Base-by-base conservation (phyloP, 2,113 vertebrate species). In the Anarrhichthys ocellatus region DNA sequence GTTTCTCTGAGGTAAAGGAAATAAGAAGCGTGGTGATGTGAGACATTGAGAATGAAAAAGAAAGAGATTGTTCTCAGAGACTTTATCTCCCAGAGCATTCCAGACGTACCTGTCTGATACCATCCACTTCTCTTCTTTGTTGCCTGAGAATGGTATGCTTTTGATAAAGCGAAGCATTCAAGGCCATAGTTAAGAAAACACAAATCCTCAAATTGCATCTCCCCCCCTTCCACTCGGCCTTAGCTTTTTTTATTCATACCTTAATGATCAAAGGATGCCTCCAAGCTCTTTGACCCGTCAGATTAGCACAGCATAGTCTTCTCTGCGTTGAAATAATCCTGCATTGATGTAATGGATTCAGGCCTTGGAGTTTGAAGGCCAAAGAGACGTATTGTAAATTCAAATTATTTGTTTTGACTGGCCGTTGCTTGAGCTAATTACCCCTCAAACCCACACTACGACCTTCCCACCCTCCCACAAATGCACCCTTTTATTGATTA, bases 61-160 rank as follows among this genome's bases (percentile, higher is more conserved):
- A 46, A 29, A 22, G n/a, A 67, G 59, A 69, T 15, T 13, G 14
- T 72, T 86, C 42, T n/a, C 22, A 58, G 32, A 67, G 42, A 56
- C 63, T 29, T 65, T 13, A 72, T 83, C 80, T 82, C 56, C 48
- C 76, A 56, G 18, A 65, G 65, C 80, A 77, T 85, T 90, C 84
- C 76, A 78, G 54, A 14, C 50, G 0, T 87, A 76, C 77, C 85
- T 70, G 74, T 78, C 69, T 76, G 65, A 76, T 42, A 24, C 82
- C 61, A 2, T 73, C 63, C 61, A 54, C 40, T 42, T 38, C 36
- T 78, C 34, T 9, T 71, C 73, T 64, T 24, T 44, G 38, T 44
- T 56, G 32, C 62, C 48, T 56, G 44, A 15, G 40, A 65, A 64
- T 29, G 58, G 44, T 56, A 50, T 46, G 76, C 44, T 73, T 75